Base-by-base conservation (phyloP, 37 sponge, comb jelly and placozoan genomes). In the Tethya wilhelma region DNA sequence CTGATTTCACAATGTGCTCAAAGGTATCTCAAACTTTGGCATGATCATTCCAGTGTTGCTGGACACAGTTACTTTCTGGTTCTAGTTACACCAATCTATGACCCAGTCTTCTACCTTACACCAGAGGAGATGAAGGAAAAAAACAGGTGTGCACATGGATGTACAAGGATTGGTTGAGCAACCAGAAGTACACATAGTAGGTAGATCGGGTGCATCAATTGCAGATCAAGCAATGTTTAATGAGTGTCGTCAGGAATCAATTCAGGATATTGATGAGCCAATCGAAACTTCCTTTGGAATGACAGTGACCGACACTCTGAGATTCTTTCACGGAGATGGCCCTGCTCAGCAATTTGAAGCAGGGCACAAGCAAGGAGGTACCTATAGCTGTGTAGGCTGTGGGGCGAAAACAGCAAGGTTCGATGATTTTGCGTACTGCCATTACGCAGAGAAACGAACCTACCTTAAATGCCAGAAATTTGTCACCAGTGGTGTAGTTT, bases 281-380 rank as follows among this genome's bases (percentile, higher is more conserved):
- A 17, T 44, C 28, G 4, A 28, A 49, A 49, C 53, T 19, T 9
- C 53, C 9, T 9, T 14, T 49, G 53, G 53, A 49, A 9, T 19
- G 14, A 19, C 53, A 49, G 53, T 49, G 14, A 49, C 53, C 9
- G 75, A 56, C 56, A 30, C 36, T 17, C 32, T 57, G 59, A 17
- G 38, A 4, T 55, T 57, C 22, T 74, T 74, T 37, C 59, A 74
- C 56, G 75, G 75, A 57, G 73, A 71, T 71, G 56, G 73, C 8
- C 73, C 73, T 8, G 59, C 75, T 37, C 75, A 75, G 42, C 63
- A 75, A 38, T 59, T 75, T 59, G 76, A 75, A 29, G 63, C 63
- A 59, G 76, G 63, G 38, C 38, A 55, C 22, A 42, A 46, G 4
- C 19, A 12, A 28, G 73, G 73, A 23, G 75, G 75, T 12, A 20